phyloP scores from a whole-genome alignment of 2,113 vertebrate species.

The Bucco capensis region DNA sequence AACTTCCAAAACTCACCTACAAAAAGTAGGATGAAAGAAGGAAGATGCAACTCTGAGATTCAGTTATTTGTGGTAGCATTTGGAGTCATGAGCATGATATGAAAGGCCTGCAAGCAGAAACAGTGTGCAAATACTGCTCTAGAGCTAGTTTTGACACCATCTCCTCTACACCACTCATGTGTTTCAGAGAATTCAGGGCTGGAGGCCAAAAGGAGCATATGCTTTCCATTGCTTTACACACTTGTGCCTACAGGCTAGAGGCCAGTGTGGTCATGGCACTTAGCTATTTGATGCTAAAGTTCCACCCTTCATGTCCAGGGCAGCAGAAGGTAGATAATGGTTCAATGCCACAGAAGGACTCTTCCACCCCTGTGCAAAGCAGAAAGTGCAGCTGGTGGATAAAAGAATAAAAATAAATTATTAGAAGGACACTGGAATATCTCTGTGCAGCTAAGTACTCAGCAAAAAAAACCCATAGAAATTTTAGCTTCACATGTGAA shows the following conservation, averaged over 20 bases:
- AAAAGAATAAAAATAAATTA: neutral
- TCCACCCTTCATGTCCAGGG: neutral
- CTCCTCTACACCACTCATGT: neutral
- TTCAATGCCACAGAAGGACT: neutral
- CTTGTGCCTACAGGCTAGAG: neutral
- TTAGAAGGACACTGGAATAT: neutral
- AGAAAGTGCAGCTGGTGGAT: neutral
- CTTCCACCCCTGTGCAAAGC: neutral
- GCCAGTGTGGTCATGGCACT: neutral
- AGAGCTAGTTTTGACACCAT: neutral
- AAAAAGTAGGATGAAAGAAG: neutral
- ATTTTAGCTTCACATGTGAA: neutral
- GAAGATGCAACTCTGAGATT: neutral
- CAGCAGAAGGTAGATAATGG: neutral
- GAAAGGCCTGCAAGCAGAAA: neutral
- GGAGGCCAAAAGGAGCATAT: neutral
- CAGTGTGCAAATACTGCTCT: neutral
- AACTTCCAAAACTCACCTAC: no score
- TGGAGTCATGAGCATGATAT: neutral
- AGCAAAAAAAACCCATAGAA: neutral
- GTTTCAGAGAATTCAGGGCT: neutral
- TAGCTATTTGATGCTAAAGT: neutral
- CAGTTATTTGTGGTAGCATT: neutral
- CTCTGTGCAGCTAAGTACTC: neutral
- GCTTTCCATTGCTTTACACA: neutral